phyloP scores from a whole-genome alignment of 2,797 vertebrate species.

The Sebastes hopkinsi region DNA sequence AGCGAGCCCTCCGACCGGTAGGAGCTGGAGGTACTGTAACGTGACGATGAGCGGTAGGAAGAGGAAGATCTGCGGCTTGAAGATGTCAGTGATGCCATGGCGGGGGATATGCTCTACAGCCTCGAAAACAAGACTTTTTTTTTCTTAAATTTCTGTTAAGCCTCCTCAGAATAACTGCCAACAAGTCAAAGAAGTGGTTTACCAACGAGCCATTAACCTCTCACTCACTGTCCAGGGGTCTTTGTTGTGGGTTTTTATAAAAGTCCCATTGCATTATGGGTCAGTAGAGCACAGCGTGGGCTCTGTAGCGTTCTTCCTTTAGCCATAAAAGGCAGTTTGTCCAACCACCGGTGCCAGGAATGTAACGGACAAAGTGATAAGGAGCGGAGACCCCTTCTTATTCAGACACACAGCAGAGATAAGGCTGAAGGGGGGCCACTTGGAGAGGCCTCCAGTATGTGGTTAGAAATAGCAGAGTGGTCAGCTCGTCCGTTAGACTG shows the following conservation, averaged over 20 bases:
- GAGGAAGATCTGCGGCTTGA: constrained; percentile 74
- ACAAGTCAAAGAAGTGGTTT: neutral
- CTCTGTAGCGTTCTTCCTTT: constrained; percentile 19
- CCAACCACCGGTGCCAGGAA: constrained; percentile 63
- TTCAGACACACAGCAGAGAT: constrained; percentile 50
- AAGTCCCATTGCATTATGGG: constrained; percentile 73
- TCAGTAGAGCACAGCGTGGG: constrained; percentile 35
- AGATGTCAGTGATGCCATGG: constrained; percentile 75
- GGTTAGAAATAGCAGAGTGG: constrained; percentile 63
- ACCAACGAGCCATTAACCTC: neutral
- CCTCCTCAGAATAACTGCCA: neutral
- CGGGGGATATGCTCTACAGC: neutral
- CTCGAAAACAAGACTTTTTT: neutral
- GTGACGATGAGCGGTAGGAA: constrained; percentile 66
- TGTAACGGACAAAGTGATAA: constrained; percentile 81
- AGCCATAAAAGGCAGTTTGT: constrained; percentile 77
- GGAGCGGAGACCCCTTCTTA: constrained; percentile 40
- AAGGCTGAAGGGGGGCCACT: constrained; percentile 47
- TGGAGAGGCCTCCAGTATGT: constrained; percentile 48
- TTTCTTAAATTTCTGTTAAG: neutral
- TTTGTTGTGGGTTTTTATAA: constrained; percentile 58
- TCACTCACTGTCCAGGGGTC: neutral
- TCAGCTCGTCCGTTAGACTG: constrained; percentile 26
- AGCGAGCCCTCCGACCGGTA: constrained; percentile 67
- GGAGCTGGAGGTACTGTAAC: constrained; percentile 78